Evolutionary conservation across 2,113 vertebrate species (phyloP), one percentile per base, ranked within the genome.

Genomic region (Aegotheles bennettii): DNA sequence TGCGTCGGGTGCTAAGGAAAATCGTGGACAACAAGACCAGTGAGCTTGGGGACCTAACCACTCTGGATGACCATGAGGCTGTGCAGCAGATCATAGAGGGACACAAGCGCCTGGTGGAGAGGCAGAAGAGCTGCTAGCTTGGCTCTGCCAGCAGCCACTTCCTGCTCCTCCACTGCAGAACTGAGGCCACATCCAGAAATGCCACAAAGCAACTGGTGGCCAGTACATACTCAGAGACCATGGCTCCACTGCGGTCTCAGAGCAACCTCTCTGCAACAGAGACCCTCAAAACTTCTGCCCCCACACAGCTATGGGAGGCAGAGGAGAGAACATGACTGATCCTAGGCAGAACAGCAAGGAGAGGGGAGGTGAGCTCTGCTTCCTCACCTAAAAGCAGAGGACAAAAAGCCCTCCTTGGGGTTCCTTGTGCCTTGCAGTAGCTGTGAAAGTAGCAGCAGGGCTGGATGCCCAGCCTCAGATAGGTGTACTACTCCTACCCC

Each of bases 41-140:
- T 28, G 95, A 97, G 21, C 96, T 98, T 8, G 98, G 98, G 13
- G 98, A 99, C 93, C 96, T 98, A 57, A 98, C 97, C 81, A 98
- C 98, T 3, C 90, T 99, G 92, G 98, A 98, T 0, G 97, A 99
- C 84, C 97, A 98, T 2, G 88, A 95, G 7, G 87, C 87, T 0
- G 95, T 98, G 82, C 95, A 98, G 88, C 98, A 98, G 79, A 98
- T 98, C 73, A 97, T 98, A 84, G 80, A 97, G 21, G 98, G 97
- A 56, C 76, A 70, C 73, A 60, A 63, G 35, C 36, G 69, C 23
- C 96, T 98, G 31, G 47, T 92, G 43, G 24, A 90, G 16, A 17
- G 10, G 33, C 53, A 88, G 35, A 92, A 90, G n/a, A 61, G 35
- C 57, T 51, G 51, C 43, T 97, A 95, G 70, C 29, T 29, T 45